phyloP scores from a whole-genome alignment of 2,797 vertebrate species.

The Pachyuromys duprasi region DNA sequence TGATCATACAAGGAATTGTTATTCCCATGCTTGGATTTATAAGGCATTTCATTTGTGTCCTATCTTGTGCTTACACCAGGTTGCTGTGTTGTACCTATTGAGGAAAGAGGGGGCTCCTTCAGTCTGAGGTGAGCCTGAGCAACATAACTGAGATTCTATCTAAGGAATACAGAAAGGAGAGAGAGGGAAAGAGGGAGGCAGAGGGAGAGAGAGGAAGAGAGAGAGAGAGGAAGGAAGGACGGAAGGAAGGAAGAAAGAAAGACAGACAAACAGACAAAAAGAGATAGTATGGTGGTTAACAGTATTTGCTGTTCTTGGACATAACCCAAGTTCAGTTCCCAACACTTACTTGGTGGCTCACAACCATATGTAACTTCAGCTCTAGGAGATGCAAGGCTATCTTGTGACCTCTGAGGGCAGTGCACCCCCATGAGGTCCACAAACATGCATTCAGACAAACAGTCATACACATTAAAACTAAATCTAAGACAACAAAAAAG shows the following conservation, averaged over 20 bases:
- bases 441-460: not conserved
- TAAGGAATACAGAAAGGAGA: not conserved
- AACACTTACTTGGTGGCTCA: not conserved
- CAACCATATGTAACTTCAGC: not conserved
- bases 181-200: not conserved
- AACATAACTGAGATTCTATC: not conserved
- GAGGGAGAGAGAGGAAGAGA: too few relatives aligned
- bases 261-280: not conserved
- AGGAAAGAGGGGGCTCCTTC: not conserved
- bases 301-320: not conserved
- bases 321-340: not conserved
- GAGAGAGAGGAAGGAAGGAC: too few relatives aligned
- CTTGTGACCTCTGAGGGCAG: not conserved
- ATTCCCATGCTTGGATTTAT: not conserved
- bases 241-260: not conserved
- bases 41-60: not conserved
- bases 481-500: not conserved
- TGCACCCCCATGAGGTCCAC: not conserved
- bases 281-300: not conserved
- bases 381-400: not conserved
- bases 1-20: not conserved
- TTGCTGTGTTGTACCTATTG: not conserved
- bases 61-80: not conserved
- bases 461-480: not conserved
- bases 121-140: not conserved